Base-by-base conservation (phyloP, 2,797 vertebrate species). In the Fratercula arctica region DNA sequence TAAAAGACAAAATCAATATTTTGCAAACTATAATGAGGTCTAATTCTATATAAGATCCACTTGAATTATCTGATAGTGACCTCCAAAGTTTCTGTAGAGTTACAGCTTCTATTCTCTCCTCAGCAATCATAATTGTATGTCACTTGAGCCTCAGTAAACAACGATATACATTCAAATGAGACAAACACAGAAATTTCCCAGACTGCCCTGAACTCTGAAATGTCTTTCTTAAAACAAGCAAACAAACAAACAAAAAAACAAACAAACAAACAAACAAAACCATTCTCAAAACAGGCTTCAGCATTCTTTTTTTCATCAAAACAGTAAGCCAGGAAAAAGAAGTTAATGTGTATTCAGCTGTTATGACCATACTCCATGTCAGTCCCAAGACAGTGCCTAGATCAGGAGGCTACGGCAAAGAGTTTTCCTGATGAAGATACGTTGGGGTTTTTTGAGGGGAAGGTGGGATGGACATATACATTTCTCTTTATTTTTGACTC, bases 391-490 rank as follows among this genome's bases (percentile, higher is more conserved):
- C 13, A 39, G 9, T 56, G 41, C 7, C 56, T 41, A 63, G 19
- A 77, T 29, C 24, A 43, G 37, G 7, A 85, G 2, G 7, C 3
- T 18, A 63, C 12, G 80, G 28, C 13, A 69, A 14, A 31, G 69
- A 25, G 1, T 13, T 87, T 70, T 83, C 15, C 24, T 70, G 2
- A 25, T 35, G 7, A 72, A 73, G 6, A 8, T 21, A 35, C 35
- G 66, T 64, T 6, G 2, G 5, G 1, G 1, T 37, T 18, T 14
- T 43, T 31, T 13, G 0, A 3, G 21, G 8, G 3, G 13, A 41
- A 16, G 2, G 19, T 81, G 23, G 4, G 8, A 80, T 45, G 7
- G 2, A 83, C 5, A 28, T 7, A 8, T 10, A 31, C 10, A 26
- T 67, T 59, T 72, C 28, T 20, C 25, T n/a, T 61, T 14, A 48